phyloP scores from a whole-genome alignment of 1,140 invertebrate species.

The Anthonomus grandis region DNA sequence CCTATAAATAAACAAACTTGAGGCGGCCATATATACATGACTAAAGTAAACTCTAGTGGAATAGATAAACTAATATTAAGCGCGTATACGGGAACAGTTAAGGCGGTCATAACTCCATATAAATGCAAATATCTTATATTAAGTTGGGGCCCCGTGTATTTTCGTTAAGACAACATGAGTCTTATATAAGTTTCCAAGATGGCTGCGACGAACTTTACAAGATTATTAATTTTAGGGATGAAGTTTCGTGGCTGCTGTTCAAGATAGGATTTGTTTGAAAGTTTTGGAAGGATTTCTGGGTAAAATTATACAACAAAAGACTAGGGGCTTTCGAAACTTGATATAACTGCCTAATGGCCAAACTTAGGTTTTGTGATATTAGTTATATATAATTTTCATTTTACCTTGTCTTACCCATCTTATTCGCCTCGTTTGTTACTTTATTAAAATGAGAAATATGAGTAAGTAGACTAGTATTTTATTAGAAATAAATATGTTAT shows the following conservation, averaged over 20 bases:
- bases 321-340: too few species aligned
- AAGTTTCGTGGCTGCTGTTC: background rate
- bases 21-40: constrained; percentile 42
- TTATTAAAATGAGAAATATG: too few species aligned
- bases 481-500: too few species aligned
- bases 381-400: too few species aligned
- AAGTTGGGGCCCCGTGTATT: constrained; percentile 43
- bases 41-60: constrained; percentile 42
- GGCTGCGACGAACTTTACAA: constrained; percentile 16
- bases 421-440: too few species aligned
- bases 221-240: constrained; percentile 11
- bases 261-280: too few species aligned
- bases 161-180: constrained; percentile 46
- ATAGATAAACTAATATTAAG: constrained; percentile 47
- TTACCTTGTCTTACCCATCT: too few species aligned
- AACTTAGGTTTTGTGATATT: too few species aligned
- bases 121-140: constrained; percentile 49
- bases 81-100: constrained; percentile 41
- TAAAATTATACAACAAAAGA: too few species aligned
- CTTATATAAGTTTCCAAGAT: constrained; percentile 39
- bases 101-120: constrained; percentile 44
- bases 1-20: constrained; percentile 43
- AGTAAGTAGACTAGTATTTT: too few species aligned
- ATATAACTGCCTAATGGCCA: too few species aligned
- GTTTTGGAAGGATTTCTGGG: too few species aligned